Evolutionary conservation across 2,113 vertebrate genomes (phyloP), one percentile per base, ranked within the genome.

Genomic region (Scomber scombrus): DNA sequence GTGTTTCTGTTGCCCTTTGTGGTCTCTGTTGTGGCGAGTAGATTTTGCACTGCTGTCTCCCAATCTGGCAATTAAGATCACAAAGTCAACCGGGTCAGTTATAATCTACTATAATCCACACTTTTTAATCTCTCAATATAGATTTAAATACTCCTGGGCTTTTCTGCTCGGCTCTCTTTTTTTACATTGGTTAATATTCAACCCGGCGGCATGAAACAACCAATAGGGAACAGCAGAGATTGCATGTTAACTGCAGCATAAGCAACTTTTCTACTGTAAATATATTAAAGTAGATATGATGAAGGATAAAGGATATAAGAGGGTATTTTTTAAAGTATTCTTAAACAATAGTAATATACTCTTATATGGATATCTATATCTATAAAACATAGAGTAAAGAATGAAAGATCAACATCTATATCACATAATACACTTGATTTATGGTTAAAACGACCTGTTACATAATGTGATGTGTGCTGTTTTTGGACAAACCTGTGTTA

Each of bases 91-190:
- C 40, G 15, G 26, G 26, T 13, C 29, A 18, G 46, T 12, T 61
- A 45, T 80, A 90, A 90, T 86, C 81, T 16, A n/a, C 11, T 10
- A 14, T 75, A 87, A 87, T 81, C 76, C 78, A n/a, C 43, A 31
- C 10, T 82, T 58, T 29, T 11, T 2, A 43, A 34, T 56, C 54
- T 73, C 19, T 19, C 13, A 5, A 19, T 46, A 61, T 78, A 46
- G 43, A 51, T 71, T 6, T 65, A 51, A 80, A 67, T 21, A 31
- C 47, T 43, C n/a, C n/a, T 31, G n/a, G 14, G 5, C 8, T 34
- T 34, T 34, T 34, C 4, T 34, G 13, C 54, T 14, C 40, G 13
- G 13, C 15, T 40, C 14, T 18, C n/a, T 50, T 46, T 43, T 52
- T n/a, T n/a, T n/a, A n/a, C 19, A 68, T 43, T 71, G 49, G 62